phyloP scores from a whole-genome alignment of 2,113 vertebrate species.

The Agelaius phoeniceus region DNA sequence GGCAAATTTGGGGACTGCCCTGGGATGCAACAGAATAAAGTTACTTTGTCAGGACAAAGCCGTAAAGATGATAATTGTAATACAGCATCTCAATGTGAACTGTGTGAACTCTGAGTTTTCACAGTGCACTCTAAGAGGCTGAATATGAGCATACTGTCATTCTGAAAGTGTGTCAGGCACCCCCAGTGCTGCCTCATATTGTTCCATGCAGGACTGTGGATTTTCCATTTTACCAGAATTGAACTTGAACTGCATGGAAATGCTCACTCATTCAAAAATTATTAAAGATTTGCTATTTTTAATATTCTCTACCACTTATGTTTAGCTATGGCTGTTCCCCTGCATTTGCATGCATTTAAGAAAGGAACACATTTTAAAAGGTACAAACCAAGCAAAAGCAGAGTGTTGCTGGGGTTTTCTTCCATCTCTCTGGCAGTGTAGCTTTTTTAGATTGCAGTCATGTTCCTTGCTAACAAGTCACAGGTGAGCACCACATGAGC shows the following conservation, averaged over 20 bases:
- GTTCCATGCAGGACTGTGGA: background rate
- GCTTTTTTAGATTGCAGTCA: slow-evolving; percentile 74
- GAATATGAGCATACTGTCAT: background rate
- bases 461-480: slow-evolving; percentile 76
- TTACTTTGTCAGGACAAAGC: slow-evolving; percentile 58
- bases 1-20: slow-evolving; percentile 4
- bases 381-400: background rate
- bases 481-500: slow-evolving; percentile 78
- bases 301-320: background rate
- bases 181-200: background rate
- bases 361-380: background rate
- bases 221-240: background rate
- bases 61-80: slow-evolving; percentile 14
- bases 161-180: background rate
- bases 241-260: slow-evolving; percentile 10
- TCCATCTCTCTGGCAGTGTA: slow-evolving; percentile 30
- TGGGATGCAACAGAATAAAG: slow-evolving; percentile 33
- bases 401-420: background rate
- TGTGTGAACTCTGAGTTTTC: slow-evolving; percentile 29
- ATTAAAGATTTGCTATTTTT: background rate
- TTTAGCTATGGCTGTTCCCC: background rate
- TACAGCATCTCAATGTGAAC: background rate
- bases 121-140: background rate
- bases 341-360: background rate
- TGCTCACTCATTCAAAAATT: background rate